These are phyloP conservation scores for Arnoldichthys spilopterus DNA, from an alignment of 2,797 vertebrate genomes.

Conservation along the genomic window DNA sequence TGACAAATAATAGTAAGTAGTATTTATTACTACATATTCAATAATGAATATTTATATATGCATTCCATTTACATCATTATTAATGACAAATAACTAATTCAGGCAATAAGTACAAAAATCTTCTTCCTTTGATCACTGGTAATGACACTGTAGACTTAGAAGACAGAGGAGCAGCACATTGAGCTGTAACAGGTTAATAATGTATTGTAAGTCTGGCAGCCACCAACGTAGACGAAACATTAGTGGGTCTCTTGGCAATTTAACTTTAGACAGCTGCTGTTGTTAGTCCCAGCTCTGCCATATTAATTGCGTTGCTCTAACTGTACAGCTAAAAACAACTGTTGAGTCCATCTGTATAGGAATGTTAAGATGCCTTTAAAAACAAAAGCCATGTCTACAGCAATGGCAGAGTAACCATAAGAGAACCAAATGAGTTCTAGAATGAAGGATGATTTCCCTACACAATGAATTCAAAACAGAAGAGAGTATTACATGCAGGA, in stretches of 20 bases:
- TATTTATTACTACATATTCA: no score
- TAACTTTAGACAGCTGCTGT: conserved; percentile 24
- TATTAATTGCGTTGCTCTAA: conserved; percentile 35
- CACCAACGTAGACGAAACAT: conserved; percentile 31
- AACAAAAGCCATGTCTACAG: conserved; percentile 52
- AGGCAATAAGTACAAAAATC: no score
- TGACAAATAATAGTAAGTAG: no score
- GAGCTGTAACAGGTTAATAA: background rate
- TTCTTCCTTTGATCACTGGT: background rate
- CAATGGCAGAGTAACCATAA: conserved; percentile 43
- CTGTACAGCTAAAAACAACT: conserved; percentile 51
- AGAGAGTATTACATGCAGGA: background rate
- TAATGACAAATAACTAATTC: no score
- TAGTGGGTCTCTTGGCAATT: conserved; percentile 39
- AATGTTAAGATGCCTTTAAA: conserved; percentile 51
- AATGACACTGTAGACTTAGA: background rate
- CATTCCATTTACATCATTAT: no score
- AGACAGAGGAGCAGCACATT: background rate
- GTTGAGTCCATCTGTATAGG: conserved; percentile 40
- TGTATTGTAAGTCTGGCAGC: conserved; percentile 3
- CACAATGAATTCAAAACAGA: conserved; percentile 24
- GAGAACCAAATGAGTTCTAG: conserved; percentile 45
- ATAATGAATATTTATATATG: no score
- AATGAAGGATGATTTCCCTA: conserved; percentile 41
- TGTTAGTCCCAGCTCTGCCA: conserved; percentile 26